Percentiles rank a stretch among this genome's conserved stretches.
These are phyloP conservation scores for Solenopsis fugax DNA, from an alignment of 1,140 invertebrate species.

Conservation along the genomic window DNA sequence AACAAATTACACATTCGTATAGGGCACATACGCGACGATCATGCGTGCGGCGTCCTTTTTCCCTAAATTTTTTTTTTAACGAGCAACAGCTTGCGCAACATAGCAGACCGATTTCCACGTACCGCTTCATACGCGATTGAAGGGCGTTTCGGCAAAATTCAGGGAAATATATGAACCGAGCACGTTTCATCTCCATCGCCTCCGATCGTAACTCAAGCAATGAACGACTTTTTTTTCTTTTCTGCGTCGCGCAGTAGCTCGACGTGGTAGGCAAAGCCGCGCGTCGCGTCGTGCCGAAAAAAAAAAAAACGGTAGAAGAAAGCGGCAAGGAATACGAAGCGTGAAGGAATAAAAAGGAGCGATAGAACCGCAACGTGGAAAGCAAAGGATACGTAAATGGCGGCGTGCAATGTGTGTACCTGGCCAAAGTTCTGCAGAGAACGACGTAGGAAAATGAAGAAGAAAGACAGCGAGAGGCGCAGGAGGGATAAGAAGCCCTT, in stretches of 20 bases:
- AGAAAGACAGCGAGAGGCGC: slow-evolving; percentile 37
- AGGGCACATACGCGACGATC: slow-evolving; percentile 31
- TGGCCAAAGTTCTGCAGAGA: slow-evolving; percentile 46
- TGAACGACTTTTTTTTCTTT: slow-evolving; percentile 54
- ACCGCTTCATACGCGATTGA: slow-evolving; percentile 55
- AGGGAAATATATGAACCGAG: slow-evolving; percentile 67
- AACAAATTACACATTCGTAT: slow-evolving; percentile 53
- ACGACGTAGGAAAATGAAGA: slow-evolving; percentile 55
- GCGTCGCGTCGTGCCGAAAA: not conserved
- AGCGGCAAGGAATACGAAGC: slow-evolving; percentile 32
- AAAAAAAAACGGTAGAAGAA: slow-evolving; percentile 36
- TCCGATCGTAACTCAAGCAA: slow-evolving; percentile 68
- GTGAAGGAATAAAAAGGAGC: slow-evolving; percentile 28
- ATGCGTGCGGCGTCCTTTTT: slow-evolving; percentile 55
- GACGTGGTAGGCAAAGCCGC: slow-evolving; percentile 16
- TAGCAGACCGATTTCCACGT: slow-evolving; percentile 54
- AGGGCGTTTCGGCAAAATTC: slow-evolving; percentile 53
- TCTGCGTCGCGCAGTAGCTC: slow-evolving; percentile 31
- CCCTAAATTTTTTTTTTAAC: slow-evolving; percentile 49
- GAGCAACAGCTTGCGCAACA: slow-evolving; percentile 62
- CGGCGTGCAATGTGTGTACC: slow-evolving; percentile 48
- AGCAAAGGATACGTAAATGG: slow-evolving; percentile 57
- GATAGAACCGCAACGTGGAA: slow-evolving; percentile 32
- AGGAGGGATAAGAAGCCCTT: slow-evolving; percentile 58
- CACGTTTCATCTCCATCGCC: slow-evolving; percentile 36